Evolutionary conservation across 2,113 vertebrate species (phyloP), one percentile per base, ranked within the genome.

Genomic region (Albula glossodonta): DNA sequence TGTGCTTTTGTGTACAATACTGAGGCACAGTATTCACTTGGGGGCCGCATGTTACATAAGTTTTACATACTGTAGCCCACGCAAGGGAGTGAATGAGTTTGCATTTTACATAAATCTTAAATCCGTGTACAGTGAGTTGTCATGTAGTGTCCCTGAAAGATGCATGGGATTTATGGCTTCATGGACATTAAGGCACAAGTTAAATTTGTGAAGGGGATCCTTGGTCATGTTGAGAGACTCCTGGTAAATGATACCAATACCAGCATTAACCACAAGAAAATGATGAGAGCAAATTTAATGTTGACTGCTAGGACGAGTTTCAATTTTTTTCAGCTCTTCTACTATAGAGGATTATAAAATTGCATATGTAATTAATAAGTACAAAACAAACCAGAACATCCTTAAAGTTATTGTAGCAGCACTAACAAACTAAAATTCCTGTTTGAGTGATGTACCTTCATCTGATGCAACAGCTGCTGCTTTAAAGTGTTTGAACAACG

Each of bases 61-160:
- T 41, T 41, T 41, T 41, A 41, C 74, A 48, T 79, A 77, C 31
- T 83, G 41, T n/a, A 25, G 60, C 19, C 88, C 31, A 70, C 12
- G 86, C 83, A 63, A 80, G 78, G 83, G 66, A 78, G 25, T 11
- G 66, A 78, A 84, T 51, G 82, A 13, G 49, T 19, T 53, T 78
- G 4, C 22, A 22, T 74, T 51, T 66, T 83, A 51, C 70, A 22
- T 84, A 51, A 77, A 52, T 52, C 49, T 53, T 84, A 85, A 85
- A 87, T 91, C 86, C 81, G 87, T 87, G 80, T 79, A 85, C 90
- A 88, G 89, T 87, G 88, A 87, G 84, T 83, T 88, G 86, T 90
- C 88, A 60, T 84, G 78, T 66, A 79, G 80, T 82, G 90, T 87
- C 84, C 88, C 87, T 87, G 80, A 66, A 84, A 78, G 80, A 89